These are phyloP conservation scores for Digitonthophagus gazella DNA, from an alignment of 2,888 invertebrate genomes.

Conservation along the genomic window DNA sequence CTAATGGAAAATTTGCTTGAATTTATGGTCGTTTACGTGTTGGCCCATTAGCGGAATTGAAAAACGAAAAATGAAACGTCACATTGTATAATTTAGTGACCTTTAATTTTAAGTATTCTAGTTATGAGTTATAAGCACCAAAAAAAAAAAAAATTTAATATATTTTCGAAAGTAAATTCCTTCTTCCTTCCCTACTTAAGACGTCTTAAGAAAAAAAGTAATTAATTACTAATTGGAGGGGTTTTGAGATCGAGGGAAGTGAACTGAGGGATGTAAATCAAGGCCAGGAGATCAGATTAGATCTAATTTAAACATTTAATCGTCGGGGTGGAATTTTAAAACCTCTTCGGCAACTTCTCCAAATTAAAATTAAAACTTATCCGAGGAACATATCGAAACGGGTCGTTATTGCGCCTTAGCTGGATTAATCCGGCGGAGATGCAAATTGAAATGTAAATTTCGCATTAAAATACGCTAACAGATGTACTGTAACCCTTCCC, in stretches of 20 bases:
- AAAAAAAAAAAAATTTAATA: not conserved
- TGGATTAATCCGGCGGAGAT: conserved; percentile 5
- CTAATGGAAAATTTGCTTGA: not conserved
- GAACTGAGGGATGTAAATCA: conserved; percentile 34
- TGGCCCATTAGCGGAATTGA: not conserved
- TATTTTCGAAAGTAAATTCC: too few species aligned
- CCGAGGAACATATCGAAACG: not conserved
- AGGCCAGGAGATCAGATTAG: conserved; percentile 42
- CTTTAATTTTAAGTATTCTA: not conserved
- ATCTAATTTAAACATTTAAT: conserved; percentile 45
- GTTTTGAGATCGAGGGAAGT: not conserved
- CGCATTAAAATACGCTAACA: conserved; percentile 22
- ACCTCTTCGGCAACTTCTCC: conserved; percentile 5
- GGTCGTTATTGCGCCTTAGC: not conserved
- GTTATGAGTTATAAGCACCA: too few species aligned
- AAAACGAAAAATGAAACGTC: not conserved
- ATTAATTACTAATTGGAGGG: conserved; percentile 12
- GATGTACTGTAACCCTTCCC: conserved; percentile 24
- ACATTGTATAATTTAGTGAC: not conserved
- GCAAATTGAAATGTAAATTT: conserved; percentile 20
- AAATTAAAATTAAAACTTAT: conserved; percentile 16
- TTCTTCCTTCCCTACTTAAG: not conserved
- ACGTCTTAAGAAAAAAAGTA: conserved; percentile 5
- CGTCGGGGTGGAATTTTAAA: conserved; percentile 22
- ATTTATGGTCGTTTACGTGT: not conserved